Evolutionary conservation across 92 coral and sea anemone genomes (phyloP), one percentile per base, ranked within the genome.

Genomic region (Anthopleura xanthogrammica): DNA sequence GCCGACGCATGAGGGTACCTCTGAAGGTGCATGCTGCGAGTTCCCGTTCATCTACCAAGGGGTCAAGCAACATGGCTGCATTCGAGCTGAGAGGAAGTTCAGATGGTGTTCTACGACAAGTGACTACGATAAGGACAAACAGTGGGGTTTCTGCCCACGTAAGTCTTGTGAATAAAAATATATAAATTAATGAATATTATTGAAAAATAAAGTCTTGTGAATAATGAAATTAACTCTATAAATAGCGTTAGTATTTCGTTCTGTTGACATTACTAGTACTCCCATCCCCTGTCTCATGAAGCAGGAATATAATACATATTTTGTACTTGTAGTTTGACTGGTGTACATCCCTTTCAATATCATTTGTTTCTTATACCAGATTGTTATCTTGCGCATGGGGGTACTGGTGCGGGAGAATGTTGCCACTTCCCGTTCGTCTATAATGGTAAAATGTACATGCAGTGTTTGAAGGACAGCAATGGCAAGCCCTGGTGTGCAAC

Each of bases 61-160:
- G 57, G 55, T 78, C 29, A 90, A 90, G 20, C 90, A 94, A 55
- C 86, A 89, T 81, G 90, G 95, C 62, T 96, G 99, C 39, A 96
- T 94, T 50, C 90, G 95, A 86, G 95, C 94, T 12, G 91, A 91
- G 64, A 91, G 97, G 52, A 87, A 86, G 58, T 90, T 77, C 77
- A 89, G 97, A 50, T 96, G 99, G 99, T 96, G 99, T 65, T 88
- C 97, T 17, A 96, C 98, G 40, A 87, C 97, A 16, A 76, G 60
- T 0, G 74, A 89, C 80, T 96, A 92, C 72, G 99, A 96, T 87
- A 84, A 86, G 23, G 98, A 96, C 81, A 85, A 91, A 19, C 90
- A 94, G 64, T 96, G 99, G 99, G 99, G 99, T 64, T 94, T 92
- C 77, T 96, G 99, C 80, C 89, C 92, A 71, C 92, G 97, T 93